These are phyloP conservation scores for Anastatus disparis DNA, from an alignment of 1,140 invertebrate species.

Conservation along the genomic window DNA sequence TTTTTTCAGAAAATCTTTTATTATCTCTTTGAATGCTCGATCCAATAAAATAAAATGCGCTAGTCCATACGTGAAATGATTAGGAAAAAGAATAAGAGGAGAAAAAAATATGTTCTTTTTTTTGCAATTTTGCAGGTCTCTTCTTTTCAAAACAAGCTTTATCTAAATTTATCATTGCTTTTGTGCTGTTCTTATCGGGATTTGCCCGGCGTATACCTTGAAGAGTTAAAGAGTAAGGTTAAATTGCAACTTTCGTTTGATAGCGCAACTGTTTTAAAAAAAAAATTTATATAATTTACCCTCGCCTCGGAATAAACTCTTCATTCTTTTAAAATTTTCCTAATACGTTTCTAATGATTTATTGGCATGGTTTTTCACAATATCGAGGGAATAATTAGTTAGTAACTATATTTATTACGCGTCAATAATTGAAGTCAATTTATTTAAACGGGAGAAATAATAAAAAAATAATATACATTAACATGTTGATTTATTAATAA, in stretches of 20 bases:
- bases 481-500: background rate
- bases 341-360: no score
- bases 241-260: conserved; percentile 33
- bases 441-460: no score
- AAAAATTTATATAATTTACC: no score
- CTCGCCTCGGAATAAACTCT: no score
- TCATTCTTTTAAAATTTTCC: no score
- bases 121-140: conserved; percentile 46
- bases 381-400: no score
- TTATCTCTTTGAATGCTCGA: background rate
- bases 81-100: background rate
- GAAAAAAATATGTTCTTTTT: conserved; percentile 8
- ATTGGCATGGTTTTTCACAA: no score
- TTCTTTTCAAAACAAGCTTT: conserved; percentile 55
- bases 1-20: no score
- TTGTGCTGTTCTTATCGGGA: conserved; percentile 52
- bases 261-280: conserved; percentile 33
- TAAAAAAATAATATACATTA: no score
- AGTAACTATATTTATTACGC: no score
- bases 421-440: no score
- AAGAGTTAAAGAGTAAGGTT: conserved; percentile 32
- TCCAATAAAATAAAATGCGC: conserved; percentile 5
- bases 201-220: conserved; percentile 50
- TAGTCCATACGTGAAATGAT: background rate
- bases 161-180: conserved; percentile 60